Percentiles rank a stretch among this genome's conserved stretches.
Evolutionary conservation across 1,140 invertebrate species (phyloP).

Genomic region (Drosophila takahashii): DNA sequence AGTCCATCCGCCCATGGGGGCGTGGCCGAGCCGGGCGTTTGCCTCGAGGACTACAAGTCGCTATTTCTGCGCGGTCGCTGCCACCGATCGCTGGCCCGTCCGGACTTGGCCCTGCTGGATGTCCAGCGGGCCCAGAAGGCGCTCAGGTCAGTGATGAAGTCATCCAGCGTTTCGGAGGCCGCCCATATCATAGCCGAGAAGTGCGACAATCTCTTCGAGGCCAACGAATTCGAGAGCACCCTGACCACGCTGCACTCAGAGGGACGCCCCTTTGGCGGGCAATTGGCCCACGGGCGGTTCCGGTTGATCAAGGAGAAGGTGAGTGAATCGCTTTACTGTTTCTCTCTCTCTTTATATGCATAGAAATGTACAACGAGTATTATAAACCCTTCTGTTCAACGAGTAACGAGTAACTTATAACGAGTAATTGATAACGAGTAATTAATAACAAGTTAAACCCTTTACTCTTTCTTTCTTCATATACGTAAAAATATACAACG

Average conservation of each 20-base stretch:
- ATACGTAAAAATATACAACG: no score
- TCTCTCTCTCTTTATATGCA: neutral
- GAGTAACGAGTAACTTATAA: no score
- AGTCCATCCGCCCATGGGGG: no score
- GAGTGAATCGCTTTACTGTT: constrained; percentile 1
- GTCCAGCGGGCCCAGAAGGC: constrained; percentile 18
- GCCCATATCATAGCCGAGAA: constrained; percentile 6
- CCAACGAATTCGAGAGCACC: constrained; percentile 51
- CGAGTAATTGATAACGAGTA: no score
- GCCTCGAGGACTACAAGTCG: neutral
- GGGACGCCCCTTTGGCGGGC: neutral
- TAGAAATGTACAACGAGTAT: no score
- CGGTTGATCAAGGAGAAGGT: constrained; percentile 5
- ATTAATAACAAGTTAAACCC: no score
- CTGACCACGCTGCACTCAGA: constrained; percentile 23
- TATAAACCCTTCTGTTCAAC: no score
- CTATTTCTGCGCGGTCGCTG: constrained; percentile 13
- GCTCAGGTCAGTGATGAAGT: neutral
- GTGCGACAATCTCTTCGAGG: constrained; percentile 40
- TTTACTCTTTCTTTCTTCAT: no score
- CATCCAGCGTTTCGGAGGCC: no score
- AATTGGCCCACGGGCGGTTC: constrained; percentile 2
- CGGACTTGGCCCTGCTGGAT: constrained; percentile 30
- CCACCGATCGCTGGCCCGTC: constrained; percentile 17
- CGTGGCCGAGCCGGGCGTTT: neutral